These are phyloP conservation scores for Drosophila heteroneura DNA, from an alignment of 2,888 invertebrate genomes.

Conservation along the genomic window DNA sequence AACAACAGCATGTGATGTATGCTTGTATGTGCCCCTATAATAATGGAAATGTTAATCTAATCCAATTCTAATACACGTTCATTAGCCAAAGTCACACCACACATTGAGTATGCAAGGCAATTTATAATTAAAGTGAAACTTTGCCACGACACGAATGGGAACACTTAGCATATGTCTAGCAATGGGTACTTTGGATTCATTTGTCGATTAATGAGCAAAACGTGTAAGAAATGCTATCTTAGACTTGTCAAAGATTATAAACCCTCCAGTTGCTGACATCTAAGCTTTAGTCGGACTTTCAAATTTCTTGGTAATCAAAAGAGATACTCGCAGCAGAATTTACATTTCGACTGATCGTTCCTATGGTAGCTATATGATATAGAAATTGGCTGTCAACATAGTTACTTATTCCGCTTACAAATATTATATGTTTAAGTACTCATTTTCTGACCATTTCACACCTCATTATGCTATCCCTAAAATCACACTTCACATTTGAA, in stretches of 20 bases:
- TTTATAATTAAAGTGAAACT: constrained; percentile 4
- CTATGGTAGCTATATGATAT: too few relatives aligned
- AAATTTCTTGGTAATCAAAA: neutral
- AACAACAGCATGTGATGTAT: constrained; percentile 2
- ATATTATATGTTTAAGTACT: neutral
- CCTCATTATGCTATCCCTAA: neutral
- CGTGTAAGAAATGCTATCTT: neutral
- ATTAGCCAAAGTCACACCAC: neutral
- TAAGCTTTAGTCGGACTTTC: neutral
- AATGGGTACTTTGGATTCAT: neutral
- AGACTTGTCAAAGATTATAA: neutral
- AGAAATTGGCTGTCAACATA: too few relatives aligned
- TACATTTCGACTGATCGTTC: neutral
- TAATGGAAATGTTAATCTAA: constrained; percentile 71
- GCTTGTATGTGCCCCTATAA: constrained; percentile 50
- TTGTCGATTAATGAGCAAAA: neutral
- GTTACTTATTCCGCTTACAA: neutral
- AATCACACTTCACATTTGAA: neutral
- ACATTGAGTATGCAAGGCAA: neutral
- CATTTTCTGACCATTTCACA: neutral
- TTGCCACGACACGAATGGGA: neutral
- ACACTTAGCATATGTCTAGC: neutral
- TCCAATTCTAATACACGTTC: constrained; percentile 46
- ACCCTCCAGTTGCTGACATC: neutral
- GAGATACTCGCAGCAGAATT: neutral